Conservation (phyloP, 2,888 invertebrate genomes). For the Rhingia campestris region DNA sequence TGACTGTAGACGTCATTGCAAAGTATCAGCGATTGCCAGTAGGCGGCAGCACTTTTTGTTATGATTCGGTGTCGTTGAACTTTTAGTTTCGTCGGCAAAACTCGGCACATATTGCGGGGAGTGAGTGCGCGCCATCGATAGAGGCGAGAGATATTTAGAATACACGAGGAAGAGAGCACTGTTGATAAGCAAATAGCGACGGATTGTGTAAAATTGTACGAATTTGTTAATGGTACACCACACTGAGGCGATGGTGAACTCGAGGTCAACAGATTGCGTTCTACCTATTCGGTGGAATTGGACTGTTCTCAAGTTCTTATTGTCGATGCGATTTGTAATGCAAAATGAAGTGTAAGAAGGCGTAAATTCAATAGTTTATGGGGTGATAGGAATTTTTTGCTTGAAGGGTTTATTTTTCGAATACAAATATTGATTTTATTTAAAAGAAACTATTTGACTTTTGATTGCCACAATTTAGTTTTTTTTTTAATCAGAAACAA, state of each 20-base stretch:
- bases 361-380: too few relatives aligned
- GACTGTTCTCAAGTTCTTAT: too few relatives aligned
- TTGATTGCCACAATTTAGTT: too few relatives aligned
- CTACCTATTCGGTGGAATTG: too few relatives aligned
- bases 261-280: conserved; percentile 14
- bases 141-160: conserved; percentile 62
- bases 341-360: too few relatives aligned
- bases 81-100: conserved; percentile 66
- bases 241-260: conserved; percentile 15
- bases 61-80: conserved; percentile 71
- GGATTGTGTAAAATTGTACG: conserved; percentile 19
- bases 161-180: conserved; percentile 20
- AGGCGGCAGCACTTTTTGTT: conserved; percentile 73
- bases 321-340: too few relatives aligned
- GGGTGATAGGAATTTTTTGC: too few relatives aligned
- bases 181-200: conserved; percentile 49
- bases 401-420: too few relatives aligned
- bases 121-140: conserved; percentile 55
- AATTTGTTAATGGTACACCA: conserved; percentile 6
- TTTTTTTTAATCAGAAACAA: too few relatives aligned
- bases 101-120: conserved; percentile 37
- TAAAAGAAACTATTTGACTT: too few relatives aligned
- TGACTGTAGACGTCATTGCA: conserved; percentile 35
- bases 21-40: conserved; percentile 51
- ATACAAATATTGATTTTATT: too few relatives aligned